Conservation (phyloP, 2,113 vertebrate genomes). For the Eublepharis macularius region DNA sequence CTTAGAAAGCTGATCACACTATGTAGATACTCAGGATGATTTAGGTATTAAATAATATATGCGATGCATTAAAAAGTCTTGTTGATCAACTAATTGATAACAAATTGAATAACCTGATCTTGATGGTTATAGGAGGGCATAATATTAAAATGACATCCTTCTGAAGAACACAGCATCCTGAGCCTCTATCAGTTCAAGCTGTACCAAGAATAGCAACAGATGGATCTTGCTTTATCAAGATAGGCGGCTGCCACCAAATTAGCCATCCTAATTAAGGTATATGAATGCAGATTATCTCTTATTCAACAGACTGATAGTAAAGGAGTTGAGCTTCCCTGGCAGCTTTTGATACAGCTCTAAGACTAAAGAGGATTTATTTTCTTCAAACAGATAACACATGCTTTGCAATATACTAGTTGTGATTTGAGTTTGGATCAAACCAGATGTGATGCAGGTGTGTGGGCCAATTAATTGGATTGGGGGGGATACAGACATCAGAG, state of each 20-base stretch:
- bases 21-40: neutral
- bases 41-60: neutral
- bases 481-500: too few relatives aligned
- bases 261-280: constrained; percentile 37
- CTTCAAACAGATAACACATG: neutral
- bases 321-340: neutral
- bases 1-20: neutral
- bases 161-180: neutral
- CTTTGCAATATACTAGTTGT: neutral
- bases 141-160: neutral
- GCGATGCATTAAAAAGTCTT: neutral
- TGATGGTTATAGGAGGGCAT: neutral
- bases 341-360: neutral
- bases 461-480: too few relatives aligned
- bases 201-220: neutral
- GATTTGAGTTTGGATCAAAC: neutral
- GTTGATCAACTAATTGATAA: neutral
- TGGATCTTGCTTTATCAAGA: constrained; percentile 12
- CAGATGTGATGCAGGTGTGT: too few relatives aligned
- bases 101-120: neutral
- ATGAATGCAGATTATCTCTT: constrained; percentile 14
- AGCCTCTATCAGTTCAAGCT: neutral
- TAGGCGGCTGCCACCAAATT: neutral
- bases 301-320: neutral
- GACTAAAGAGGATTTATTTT: neutral